Evolutionary conservation across 1,140 invertebrate species (phyloP).

Genomic region (Pteromalus puparum): DNA sequence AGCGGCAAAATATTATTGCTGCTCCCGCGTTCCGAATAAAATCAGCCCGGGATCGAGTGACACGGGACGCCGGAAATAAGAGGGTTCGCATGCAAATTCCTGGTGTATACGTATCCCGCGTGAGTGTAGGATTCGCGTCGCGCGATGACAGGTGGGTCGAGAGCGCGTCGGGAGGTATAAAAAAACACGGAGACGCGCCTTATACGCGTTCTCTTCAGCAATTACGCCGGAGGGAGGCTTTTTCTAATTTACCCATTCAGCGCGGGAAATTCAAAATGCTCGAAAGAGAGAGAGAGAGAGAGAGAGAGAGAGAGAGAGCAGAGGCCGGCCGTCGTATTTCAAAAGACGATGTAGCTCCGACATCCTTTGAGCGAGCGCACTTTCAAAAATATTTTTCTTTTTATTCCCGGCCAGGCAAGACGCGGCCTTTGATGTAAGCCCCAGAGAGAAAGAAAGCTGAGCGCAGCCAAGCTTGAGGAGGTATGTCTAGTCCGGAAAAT

Average conservation of each 20-base stretch:
- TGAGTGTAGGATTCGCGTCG: not conserved
- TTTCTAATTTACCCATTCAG: not conserved
- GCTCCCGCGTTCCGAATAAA: conserved; percentile 38
- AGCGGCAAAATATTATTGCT: conserved; percentile 44
- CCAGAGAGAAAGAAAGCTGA: not conserved
- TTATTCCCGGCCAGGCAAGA: not conserved
- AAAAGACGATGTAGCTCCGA: not conserved
- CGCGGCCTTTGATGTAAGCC: not conserved
- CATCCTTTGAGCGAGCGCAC: not conserved
- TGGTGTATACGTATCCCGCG: not conserved
- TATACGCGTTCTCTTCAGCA: not conserved
- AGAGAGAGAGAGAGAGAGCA: no score
- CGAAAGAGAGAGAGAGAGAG: no score
- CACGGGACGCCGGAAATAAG: not conserved
- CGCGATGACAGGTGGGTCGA: not conserved
- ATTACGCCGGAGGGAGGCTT: no score
- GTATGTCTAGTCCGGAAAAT: not conserved
- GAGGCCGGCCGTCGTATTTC: no score
- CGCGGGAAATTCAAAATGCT: no score
- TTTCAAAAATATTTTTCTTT: not conserved
- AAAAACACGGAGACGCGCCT: not conserved
- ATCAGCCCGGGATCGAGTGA: conserved; percentile 5
- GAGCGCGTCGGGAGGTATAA: not conserved
- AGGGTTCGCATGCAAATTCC: conserved; percentile 36
- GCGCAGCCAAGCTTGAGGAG: not conserved